Percentiles rank a stretch among this genome's conserved stretches.
phyloP scores from a whole-genome alignment of 2,888 invertebrate genomes.

The Drosophila seclusa region DNA sequence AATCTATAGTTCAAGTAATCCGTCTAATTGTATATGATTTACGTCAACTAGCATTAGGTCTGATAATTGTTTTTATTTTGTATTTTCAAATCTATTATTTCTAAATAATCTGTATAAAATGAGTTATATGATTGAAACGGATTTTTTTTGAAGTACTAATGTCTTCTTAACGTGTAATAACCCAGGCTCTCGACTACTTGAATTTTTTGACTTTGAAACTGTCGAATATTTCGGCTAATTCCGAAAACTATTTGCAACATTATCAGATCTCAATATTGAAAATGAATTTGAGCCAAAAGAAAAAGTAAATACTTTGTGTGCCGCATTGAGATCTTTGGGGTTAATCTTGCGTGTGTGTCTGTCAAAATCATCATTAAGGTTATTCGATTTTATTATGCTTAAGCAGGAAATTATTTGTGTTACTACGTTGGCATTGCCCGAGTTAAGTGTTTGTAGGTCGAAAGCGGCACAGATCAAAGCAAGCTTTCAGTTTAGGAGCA shows the following conservation, averaged over 20 bases:
- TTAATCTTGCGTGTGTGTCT: not conserved
- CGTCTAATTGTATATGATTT: not conserved
- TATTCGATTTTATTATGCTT: conserved; percentile 7
- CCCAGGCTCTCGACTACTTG: not conserved
- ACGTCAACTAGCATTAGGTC: not conserved
- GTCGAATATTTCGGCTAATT: not conserved
- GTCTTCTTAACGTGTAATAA: not conserved
- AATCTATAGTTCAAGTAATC: not conserved
- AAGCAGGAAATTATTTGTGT: conserved; percentile 5
- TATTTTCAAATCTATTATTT: not conserved
- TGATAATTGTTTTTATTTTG: not conserved
- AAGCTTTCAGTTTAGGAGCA: not conserved
- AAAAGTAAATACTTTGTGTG: not conserved
- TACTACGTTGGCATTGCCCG: conserved; percentile 1
- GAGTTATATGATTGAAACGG: not conserved
- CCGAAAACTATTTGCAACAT: not conserved
- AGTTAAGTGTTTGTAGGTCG: conserved; percentile 14
- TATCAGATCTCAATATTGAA: not conserved
- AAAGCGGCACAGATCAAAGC: conserved; percentile 20
- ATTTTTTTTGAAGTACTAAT: not conserved
- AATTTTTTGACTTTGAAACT: not conserved
- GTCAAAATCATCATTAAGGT: conserved; percentile 27
- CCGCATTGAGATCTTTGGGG: not conserved
- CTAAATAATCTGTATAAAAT: not conserved
- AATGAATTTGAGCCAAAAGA: not conserved